phyloP scores from a whole-genome alignment of 2,113 vertebrate species.

The Sorex fumeus region DNA sequence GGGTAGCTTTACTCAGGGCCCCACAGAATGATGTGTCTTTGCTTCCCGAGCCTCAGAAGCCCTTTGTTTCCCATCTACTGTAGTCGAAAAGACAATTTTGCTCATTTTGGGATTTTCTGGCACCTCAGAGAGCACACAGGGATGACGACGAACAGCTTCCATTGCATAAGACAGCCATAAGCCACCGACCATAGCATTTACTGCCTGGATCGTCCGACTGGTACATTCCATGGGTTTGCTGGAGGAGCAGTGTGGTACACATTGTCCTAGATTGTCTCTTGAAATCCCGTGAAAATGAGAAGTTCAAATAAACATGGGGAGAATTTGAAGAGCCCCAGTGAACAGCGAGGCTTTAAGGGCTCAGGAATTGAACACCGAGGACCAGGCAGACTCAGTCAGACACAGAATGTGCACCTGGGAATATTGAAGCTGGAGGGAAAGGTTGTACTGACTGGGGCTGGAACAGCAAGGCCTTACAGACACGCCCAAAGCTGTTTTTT shows the following conservation, averaged over 20 bases:
- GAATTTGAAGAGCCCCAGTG: neutral
- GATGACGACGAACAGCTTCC: neutral
- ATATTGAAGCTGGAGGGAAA: neutral
- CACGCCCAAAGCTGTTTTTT: neutral
- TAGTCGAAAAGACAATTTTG: conserved; percentile 23
- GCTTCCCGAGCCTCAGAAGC: neutral
- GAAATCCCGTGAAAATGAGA: neutral
- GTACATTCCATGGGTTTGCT: neutral
- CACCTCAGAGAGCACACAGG: neutral
- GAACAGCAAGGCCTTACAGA: neutral
- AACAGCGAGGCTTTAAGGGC: neutral
- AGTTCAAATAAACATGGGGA: neutral
- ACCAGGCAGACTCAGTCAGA: neutral
- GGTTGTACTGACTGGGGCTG: neutral
- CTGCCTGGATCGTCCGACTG: neutral
- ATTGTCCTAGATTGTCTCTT: neutral
- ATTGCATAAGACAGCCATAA: neutral
- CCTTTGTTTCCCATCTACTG: neutral
- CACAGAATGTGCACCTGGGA: neutral
- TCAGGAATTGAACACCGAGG: neutral
- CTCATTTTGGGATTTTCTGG: neutral
- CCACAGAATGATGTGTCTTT: neutral
- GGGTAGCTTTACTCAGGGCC: conserved; percentile 7
- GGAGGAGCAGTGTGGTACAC: neutral
- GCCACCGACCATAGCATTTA: neutral